Evolutionary conservation across 2,797 vertebrate species (phyloP), one percentile per base, ranked within the genome.

Genomic region (Heliangelus exortis): DNA sequence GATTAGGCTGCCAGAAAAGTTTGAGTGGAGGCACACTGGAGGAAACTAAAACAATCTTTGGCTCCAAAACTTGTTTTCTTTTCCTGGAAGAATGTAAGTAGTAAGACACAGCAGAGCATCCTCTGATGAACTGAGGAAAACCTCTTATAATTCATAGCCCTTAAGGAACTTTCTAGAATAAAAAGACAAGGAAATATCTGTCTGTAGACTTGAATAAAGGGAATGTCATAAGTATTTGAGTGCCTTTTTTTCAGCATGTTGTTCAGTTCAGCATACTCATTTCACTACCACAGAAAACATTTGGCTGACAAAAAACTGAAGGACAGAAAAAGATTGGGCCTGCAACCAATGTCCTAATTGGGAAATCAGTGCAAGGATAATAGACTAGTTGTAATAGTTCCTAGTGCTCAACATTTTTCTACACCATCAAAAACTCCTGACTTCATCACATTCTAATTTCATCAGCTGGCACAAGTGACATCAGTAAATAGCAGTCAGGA

Each of bases 241-340:
- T 80, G 50, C 2, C 9, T 82, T 90, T 90, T 84, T 72, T 69
- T 45, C 41, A 54, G 10, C 3, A 28, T 54, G 25, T 67, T 87
- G 12, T 79, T 65, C 31, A 74, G 23, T 1, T 75, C 66, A 78
- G 36, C 55, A 39, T 29, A 67, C 31, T 71, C 31, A 19, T 53
- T 92, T 80, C 62, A 39, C 12, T 51, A 54, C 7, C 21, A 22
- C 33, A 20, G 20, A 92, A 83, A 67, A 4, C 19, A 34, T 87
- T 91, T 75, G 61, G 14, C 26, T 94, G 86, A 93, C 74, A 93
- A 87, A 79, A 93, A 95, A 61, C 81, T 94, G 79, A 81, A 84
- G 93, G 84, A 48, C 87, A 85, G 71, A 50, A 74, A 72, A 87
- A 92, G n/a, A 63, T 75, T 51, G 0, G 2, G 31, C 51, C 50